Conservation (phyloP, 2,797 vertebrate genomes). For the Aselliscus stoliczkanus region DNA sequence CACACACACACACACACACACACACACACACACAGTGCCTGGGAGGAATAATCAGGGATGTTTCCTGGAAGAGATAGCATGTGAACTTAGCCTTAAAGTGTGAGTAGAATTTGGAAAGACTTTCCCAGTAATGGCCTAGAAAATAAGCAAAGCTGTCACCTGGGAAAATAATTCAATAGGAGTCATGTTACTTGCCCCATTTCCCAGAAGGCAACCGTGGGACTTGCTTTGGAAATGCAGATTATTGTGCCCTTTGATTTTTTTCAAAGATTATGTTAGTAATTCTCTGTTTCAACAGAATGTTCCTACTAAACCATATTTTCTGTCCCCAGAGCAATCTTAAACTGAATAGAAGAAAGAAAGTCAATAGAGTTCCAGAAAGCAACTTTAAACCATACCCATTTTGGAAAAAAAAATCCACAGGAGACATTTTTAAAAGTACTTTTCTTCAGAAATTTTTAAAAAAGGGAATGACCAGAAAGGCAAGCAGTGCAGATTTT, state of each 20-base stretch:
- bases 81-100: background rate
- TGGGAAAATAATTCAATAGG: background rate
- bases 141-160: background rate
- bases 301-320: background rate
- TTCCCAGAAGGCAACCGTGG: background rate
- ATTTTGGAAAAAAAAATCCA: background rate
- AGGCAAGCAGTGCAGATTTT: background rate
- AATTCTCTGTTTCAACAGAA: constrained; percentile 20
- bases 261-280: background rate
- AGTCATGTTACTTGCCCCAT: background rate
- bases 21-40: background rate
- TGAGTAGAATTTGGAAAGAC: background rate
- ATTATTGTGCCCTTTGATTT: background rate
- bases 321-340: background rate
- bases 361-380: constrained; percentile 18
- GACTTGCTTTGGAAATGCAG: background rate
- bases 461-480: background rate
- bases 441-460: background rate
- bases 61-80: background rate
- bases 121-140: background rate
- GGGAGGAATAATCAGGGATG: background rate
- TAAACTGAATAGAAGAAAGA: background rate
- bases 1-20: background rate
- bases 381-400: background rate
- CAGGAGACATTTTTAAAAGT: background rate